Conservation (phyloP, 2,113 vertebrate genomes). For the Oreochromis spilurus region DNA sequence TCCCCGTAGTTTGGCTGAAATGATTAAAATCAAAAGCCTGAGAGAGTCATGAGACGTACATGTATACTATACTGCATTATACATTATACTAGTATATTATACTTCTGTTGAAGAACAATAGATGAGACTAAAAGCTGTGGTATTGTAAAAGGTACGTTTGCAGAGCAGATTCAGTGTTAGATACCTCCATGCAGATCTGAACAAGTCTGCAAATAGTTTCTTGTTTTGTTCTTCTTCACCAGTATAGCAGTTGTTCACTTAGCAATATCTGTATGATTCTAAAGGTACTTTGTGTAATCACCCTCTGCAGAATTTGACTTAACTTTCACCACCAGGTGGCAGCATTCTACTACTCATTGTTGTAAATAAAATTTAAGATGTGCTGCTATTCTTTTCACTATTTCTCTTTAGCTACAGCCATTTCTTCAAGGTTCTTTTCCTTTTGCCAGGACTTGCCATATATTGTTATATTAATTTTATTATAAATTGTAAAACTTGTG, state of each 20-base stretch:
- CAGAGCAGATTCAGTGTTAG: background rate
- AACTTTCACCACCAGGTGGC: background rate
- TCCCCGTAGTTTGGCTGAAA: constrained; percentile 78
- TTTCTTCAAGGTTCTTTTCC: background rate
- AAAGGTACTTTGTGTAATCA: background rate
- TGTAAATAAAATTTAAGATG: background rate
- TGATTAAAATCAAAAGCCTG: background rate
- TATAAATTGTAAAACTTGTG: background rate
- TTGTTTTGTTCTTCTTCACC: background rate
- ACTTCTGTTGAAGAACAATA: background rate
- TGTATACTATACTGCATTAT: background rate
- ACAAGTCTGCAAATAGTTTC: background rate
- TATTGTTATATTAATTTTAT: background rate
- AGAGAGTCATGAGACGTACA: background rate
- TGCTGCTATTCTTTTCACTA: background rate
- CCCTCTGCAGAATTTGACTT: background rate
- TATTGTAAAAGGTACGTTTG: background rate
- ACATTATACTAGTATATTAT: too few relatives aligned
- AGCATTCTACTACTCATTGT: background rate
- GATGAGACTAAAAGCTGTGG: background rate
- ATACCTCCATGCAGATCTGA: background rate
- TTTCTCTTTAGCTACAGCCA: background rate
- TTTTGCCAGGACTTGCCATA: background rate
- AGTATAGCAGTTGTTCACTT: background rate
- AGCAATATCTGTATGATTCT: background rate